Conservation (phyloP, 2,797 vertebrate genomes). For the Bradypodion pumilum region DNA sequence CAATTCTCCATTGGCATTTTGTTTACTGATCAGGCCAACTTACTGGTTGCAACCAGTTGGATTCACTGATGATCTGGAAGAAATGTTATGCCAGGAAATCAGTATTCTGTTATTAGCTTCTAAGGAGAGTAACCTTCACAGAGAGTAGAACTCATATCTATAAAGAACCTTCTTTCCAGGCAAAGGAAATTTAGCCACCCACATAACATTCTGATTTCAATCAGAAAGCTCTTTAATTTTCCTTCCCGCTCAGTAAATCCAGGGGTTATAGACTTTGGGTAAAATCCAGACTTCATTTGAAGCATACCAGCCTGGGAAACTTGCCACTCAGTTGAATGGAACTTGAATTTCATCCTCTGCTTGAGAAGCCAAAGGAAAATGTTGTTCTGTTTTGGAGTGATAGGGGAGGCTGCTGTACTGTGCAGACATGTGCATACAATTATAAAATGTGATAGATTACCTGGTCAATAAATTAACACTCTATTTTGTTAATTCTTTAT, state of each 20-base stretch:
- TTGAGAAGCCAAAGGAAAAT: background rate
- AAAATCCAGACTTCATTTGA: background rate
- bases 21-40: background rate
- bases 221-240: background rate
- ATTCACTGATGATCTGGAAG: background rate
- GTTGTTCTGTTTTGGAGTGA: background rate
- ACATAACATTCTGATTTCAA: background rate
- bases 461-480: background rate
- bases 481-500: background rate
- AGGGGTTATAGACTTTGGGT: background rate
- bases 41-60: background rate
- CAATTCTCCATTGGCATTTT: background rate
- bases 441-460: background rate
- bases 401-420: background rate
- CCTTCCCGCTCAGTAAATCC: background rate
- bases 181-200: background rate
- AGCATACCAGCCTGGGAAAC: background rate
- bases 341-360: background rate
- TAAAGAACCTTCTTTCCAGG: background rate
- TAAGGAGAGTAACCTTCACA: background rate
- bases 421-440: background rate
- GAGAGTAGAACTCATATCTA: background rate
- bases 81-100: background rate
- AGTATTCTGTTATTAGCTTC: background rate
- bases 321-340: background rate